These are phyloP conservation scores for Virgularia gustaviana DNA, from an alignment of 92 coral and sea anemone species.

Conservation along the genomic window DNA sequence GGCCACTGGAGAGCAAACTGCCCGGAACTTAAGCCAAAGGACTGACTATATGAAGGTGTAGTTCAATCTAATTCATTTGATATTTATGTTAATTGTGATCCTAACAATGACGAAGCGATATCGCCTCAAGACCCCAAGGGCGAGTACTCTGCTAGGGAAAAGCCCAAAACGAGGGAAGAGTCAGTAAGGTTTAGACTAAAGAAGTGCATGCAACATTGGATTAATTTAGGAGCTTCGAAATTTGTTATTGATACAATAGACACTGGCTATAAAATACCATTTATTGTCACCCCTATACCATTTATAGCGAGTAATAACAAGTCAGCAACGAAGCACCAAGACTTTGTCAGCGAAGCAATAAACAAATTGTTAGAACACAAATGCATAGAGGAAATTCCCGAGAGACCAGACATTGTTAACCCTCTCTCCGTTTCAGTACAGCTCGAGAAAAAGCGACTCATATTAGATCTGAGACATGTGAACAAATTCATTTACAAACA, in stretches of 20 bases:
- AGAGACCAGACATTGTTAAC: conserved; percentile 15
- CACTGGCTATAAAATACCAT: conserved; percentile 45
- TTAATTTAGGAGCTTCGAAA: not conserved
- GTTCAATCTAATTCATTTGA: not conserved
- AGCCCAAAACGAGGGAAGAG: not conserved
- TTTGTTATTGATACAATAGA: conserved; percentile 23
- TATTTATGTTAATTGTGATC: not conserved
- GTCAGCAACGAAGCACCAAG: conserved; percentile 22
- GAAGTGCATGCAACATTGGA: not conserved
- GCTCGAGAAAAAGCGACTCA: conserved; percentile 36
- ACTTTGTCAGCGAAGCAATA: conserved; percentile 37
- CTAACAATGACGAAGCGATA: not conserved
- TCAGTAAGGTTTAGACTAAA: conserved; percentile 5
- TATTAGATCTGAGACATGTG: conserved; percentile 53
- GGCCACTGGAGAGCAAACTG: conserved; percentile 31
- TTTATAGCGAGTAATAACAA: conserved; percentile 25
- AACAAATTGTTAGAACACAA: conserved; percentile 9
- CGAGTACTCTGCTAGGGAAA: too few species aligned
- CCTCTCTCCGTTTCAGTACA: conserved; percentile 48
- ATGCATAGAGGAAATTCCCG: conserved; percentile 2
- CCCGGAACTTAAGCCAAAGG: not conserved
- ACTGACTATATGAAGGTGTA: not conserved
- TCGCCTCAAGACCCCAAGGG: too few species aligned
- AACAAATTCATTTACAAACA: conserved; percentile 29
- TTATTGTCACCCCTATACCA: conserved; percentile 23